Base-by-base conservation (phyloP, 2,113 vertebrate species). In the Myiozetetes cayanensis region DNA sequence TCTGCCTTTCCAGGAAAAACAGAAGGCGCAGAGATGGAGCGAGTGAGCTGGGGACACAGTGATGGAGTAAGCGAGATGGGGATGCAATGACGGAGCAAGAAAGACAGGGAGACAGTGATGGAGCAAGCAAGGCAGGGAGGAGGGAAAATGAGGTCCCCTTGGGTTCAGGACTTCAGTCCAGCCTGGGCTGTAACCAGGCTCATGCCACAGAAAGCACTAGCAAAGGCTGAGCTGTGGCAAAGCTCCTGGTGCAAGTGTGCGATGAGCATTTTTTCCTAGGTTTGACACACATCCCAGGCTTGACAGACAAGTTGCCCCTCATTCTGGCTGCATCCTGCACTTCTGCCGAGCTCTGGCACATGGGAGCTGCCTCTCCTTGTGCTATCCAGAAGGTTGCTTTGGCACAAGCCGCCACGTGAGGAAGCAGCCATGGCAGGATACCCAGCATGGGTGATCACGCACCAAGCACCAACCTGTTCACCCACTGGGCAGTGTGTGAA, bases 401-500 rank as follows among this genome's bases (percentile, higher is more conserved):
- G 9, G 15, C 35, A 47, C 44, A 9, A 70, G 83, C 41, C 1
- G 5, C 39, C 65, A 10, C 1, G 3, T 0, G 2, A 27, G 67
- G 37, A 76, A n/a, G 72, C 49, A 59, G 43, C 37, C 22, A 0
- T 1, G 3, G 35, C 56, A 67, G 31, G 15, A 70, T 39, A 30
- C 12, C 5, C 61, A 47, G 31, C 70, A 22, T 15, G 10, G 11
- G 12, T 39, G 50, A 23, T 14, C 52, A 79, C 4, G 30, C 13
- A 5, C 16, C 58, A 58, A 75, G 66, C 39, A 13, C 27, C 53
- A 61, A 12, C n/a, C 71, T 33, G 10, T 17, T 68, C 1, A 0
- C 43, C 47, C 66, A 10, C 16, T 1, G 0, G 37, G 2, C 10
- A 1, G 22, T 0, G 0, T 22, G 18, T 22, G 73, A 65, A 47